A percentile compares a stretch with the other conserved stretches of the same genome.
phyloP scores from a whole-genome alignment of 2,888 invertebrate genomes.

The Spisula subtruncata region DNA sequence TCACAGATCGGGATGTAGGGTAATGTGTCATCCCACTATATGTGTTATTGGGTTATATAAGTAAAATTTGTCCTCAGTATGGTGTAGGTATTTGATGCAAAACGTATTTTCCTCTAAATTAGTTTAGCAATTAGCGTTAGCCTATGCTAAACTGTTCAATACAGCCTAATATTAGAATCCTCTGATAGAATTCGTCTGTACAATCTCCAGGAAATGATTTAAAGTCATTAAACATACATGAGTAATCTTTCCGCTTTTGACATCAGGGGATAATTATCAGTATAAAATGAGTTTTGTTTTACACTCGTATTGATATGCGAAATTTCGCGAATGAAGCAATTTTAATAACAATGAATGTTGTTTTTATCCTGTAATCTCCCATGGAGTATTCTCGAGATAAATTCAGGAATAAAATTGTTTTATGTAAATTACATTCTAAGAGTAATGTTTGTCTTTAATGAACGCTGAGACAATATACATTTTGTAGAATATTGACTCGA shows the following conservation, averaged over 20 bases:
- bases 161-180: background rate
- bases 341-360: background rate
- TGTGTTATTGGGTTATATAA: too few relatives aligned
- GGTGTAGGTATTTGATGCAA: too few relatives aligned
- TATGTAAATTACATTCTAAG: background rate
- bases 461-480: background rate
- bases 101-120: background rate
- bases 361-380: background rate
- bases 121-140: background rate
- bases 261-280: background rate
- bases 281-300: background rate
- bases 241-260: background rate
- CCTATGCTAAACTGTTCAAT: background rate
- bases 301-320: background rate
- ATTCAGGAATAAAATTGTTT: background rate
- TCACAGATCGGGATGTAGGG: too few relatives aligned
- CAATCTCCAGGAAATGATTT: background rate
- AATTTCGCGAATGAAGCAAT: slow-evolving; percentile 6
- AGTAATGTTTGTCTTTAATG: background rate
- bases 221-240: slow-evolving; percentile 24
- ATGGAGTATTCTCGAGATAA: background rate
- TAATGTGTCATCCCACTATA: too few relatives aligned
- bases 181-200: background rate
- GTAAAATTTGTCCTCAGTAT: too few relatives aligned
- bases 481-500: background rate